Percentiles rank a stretch among this genome's conserved stretches.
Evolutionary conservation across 2,113 vertebrate genomes (phyloP).

Genomic region (Cryptomyrus ogoouensis): DNA sequence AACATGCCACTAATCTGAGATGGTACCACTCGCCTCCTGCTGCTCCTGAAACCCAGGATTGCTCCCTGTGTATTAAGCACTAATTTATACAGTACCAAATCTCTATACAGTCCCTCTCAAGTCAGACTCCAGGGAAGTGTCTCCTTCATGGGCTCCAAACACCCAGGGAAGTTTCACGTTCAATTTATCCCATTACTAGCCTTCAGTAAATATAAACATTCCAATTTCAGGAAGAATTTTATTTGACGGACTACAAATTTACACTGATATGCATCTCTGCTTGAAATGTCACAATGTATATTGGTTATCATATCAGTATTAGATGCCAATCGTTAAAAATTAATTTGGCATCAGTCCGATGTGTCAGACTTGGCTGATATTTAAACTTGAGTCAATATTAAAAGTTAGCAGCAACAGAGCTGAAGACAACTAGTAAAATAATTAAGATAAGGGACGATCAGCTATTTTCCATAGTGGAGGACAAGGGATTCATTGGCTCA

Average conservation of each 20-base stretch:
- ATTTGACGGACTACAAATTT: background rate
- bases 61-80: background rate
- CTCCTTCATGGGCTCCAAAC: background rate
- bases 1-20: background rate
- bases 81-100: background rate
- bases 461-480: background rate
- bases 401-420: background rate
- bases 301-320: background rate
- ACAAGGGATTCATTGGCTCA: background rate
- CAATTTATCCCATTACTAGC: background rate
- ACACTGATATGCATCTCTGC: background rate
- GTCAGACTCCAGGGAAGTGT: background rate
- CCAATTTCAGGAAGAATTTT: background rate
- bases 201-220: background rate
- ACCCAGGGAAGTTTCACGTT: background rate
- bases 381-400: background rate
- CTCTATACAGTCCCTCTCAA: background rate
- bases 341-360: background rate
- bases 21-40: background rate
- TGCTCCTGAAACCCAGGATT: background rate
- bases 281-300: too few species aligned
- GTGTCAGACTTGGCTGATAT: background rate
- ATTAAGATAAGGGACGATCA: background rate
- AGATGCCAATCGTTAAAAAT: background rate
- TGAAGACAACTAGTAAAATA: background rate